These are phyloP conservation scores for Melanargia galathea DNA, from an alignment of 2,888 invertebrate genomes.

Conservation along the genomic window DNA sequence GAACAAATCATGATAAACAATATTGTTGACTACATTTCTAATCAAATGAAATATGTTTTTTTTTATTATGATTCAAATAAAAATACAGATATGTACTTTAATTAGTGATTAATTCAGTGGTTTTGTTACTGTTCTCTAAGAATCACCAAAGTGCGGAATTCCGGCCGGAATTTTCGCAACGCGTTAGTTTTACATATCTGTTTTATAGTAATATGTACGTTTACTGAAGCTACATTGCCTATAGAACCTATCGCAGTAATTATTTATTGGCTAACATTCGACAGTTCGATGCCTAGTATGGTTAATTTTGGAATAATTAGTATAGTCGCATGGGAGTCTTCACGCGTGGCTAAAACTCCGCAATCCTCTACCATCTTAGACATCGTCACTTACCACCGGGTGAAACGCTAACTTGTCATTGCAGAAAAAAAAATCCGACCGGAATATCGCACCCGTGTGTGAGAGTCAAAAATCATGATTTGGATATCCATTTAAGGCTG, in stretches of 20 bases:
- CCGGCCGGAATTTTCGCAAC: neutral
- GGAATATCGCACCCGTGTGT: neutral
- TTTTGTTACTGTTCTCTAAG: conserved; percentile 36
- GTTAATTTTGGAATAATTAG: too few species aligned
- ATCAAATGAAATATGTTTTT: neutral
- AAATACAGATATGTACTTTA: neutral
- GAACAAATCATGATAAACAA: neutral
- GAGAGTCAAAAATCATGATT: neutral
- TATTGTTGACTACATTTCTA: neutral
- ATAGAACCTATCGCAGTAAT: too few species aligned
- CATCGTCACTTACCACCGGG: too few species aligned
- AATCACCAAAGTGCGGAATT: neutral
- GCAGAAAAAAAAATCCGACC: neutral
- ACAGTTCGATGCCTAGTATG: too few species aligned
- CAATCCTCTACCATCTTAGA: too few species aligned
- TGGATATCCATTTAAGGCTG: conserved; percentile 29
- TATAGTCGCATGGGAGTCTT: too few species aligned
- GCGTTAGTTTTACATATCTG: neutral
- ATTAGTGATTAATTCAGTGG: neutral
- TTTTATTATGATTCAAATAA: neutral
- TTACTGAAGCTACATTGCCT: too few species aligned
- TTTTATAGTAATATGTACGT: too few species aligned
- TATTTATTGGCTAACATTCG: too few species aligned
- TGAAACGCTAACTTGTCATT: too few species aligned
- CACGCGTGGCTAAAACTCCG: too few species aligned